Conservation (phyloP, 2,797 vertebrate genomes). For the Clarias pachynema region DNA sequence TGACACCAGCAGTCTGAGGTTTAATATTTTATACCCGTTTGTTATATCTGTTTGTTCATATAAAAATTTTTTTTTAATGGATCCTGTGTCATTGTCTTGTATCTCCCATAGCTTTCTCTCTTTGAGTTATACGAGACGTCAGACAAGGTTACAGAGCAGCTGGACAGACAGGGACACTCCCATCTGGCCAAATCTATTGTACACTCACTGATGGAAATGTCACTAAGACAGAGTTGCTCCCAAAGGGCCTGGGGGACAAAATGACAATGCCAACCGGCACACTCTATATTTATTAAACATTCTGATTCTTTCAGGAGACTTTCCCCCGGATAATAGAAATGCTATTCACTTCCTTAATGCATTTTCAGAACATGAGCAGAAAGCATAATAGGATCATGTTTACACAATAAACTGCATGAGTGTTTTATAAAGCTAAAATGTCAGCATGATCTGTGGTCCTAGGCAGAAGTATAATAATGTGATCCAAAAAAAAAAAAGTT, state of each 20-base stretch:
- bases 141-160: slow-evolving; percentile 70
- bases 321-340: not conserved
- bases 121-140: slow-evolving; percentile 62
- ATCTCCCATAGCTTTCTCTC: slow-evolving; percentile 61
- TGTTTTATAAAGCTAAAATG: not conserved
- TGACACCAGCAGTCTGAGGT: not conserved
- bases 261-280: not conserved
- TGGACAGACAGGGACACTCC: slow-evolving; percentile 58
- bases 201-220: slow-evolving; percentile 48
- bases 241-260: slow-evolving; percentile 33
- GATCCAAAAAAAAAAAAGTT: too few relatives aligned
- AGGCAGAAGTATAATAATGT: not conserved
- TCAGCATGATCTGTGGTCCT: not conserved
- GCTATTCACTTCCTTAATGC: not conserved
- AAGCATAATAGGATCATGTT: not conserved
- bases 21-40: slow-evolving; percentile 31
- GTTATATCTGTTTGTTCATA: not conserved
- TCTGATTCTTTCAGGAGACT: not conserved
- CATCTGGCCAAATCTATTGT: slow-evolving; percentile 61
- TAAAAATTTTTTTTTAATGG: not conserved
- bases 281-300: slow-evolving; percentile 12
- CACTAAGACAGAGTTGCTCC: slow-evolving; percentile 40
- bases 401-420: not conserved
- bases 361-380: not conserved
- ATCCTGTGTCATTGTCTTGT: slow-evolving; percentile 25